Evolutionary conservation across 2,888 invertebrate genomes (phyloP), one percentile per base, ranked within the genome.

Genomic region (Aspidapion aeneum): DNA sequence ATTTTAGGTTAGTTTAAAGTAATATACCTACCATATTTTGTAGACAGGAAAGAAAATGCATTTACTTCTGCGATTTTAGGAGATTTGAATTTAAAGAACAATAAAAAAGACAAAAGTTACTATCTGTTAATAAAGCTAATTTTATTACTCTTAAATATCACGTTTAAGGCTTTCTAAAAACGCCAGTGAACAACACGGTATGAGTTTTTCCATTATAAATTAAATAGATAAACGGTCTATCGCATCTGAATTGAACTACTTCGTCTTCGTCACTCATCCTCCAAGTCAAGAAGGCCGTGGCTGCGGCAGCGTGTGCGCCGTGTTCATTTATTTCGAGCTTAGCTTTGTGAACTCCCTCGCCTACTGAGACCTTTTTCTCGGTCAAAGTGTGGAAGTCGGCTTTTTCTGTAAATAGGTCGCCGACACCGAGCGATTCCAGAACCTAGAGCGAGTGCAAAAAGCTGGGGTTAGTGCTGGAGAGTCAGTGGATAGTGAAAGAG

Each of bases 241-340:
- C 89, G 72, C 92, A 92, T 57, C 86, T 85, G 79, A 94, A 93
- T 19, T 91, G 83, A 18, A 92, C 90, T 0, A 69, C 67, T 5
- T 72, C 72, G 51, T 77, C 75, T 60, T 75, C 76, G 51, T 68
- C 68, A 72, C 74, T 74, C 49, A 93, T 93, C 16, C 94, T 85
- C 85, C 92, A 93, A 49, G 88, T 89, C 77, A 94, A 91, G 56
- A 94, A 80, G 0, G 91, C 90, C 0, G 94, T 93, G 1, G 94
- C 92, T 0, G 94, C 94, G 0, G 94, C 90, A 0, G 95, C 95
- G 58, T 89, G 90, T 1, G 94, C 90, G 48, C 94, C 91, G 74
- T 93, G 88, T 79, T 95, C 94, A 70, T 91, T 89, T 12, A 93
- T 84, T 72, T 91, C 90, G 63, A 96, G 90, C 80, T 90, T 91